Evolutionary conservation across 1,140 invertebrate genomes (phyloP).

Genomic region (Goniozus legneri): DNA sequence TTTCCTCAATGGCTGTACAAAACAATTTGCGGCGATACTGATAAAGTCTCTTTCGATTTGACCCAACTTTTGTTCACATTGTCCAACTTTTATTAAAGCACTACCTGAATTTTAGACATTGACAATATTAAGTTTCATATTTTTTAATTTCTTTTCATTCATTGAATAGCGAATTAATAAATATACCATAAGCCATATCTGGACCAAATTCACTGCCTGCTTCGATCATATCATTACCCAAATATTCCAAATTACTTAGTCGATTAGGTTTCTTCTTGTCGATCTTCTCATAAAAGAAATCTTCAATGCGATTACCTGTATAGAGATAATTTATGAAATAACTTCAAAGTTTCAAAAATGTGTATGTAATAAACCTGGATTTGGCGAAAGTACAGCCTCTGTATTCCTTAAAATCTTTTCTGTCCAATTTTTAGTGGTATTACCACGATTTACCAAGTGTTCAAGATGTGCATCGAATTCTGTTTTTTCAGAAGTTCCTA

Average conservation of each 20-base stretch:
- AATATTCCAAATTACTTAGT: slow-evolving; percentile 80
- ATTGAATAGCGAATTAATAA: too few species aligned
- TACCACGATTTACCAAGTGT: slow-evolving; percentile 78
- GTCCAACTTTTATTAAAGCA: slow-evolving; percentile 86
- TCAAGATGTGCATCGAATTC: slow-evolving; percentile 93
- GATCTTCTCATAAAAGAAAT: slow-evolving; percentile 90
- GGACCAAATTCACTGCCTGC: slow-evolving; percentile 91
- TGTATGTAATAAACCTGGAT: too few species aligned
- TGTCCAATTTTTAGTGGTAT: slow-evolving; percentile 82
- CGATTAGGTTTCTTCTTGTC: slow-evolving; percentile 82
- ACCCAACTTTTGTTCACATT: slow-evolving; percentile 84
- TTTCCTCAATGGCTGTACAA: slow-evolving; percentile 82
- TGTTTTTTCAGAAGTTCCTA: slow-evolving; percentile 90
- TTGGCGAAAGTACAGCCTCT: slow-evolving; percentile 87
- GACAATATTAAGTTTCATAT: too few species aligned
- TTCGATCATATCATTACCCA: slow-evolving; percentile 90
- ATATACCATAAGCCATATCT: slow-evolving; percentile 78
- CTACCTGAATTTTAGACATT: too few species aligned
- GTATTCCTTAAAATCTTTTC: slow-evolving; percentile 82
- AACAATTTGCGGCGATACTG: slow-evolving; percentile 73
- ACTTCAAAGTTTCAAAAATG: too few species aligned
- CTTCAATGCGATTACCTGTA: slow-evolving; percentile 90
- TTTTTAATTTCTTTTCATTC: too few species aligned
- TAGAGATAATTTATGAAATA: too few species aligned
- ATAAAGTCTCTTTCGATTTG: slow-evolving; percentile 88